phyloP scores from a whole-genome alignment of 2,888 invertebrate genomes.

The Geotrupes spiniger region DNA sequence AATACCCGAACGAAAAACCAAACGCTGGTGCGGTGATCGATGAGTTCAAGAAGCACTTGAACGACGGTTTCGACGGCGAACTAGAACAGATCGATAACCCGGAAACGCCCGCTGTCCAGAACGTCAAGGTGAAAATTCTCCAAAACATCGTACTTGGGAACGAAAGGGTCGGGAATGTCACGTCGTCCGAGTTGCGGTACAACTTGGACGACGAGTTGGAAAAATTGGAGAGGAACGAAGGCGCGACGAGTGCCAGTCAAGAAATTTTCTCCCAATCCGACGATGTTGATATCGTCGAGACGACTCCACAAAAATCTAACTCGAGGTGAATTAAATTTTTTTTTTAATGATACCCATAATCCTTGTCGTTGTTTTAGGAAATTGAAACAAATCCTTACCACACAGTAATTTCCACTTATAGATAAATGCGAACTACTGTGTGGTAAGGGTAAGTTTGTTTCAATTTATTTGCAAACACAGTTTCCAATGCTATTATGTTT shows the following conservation, averaged over 20 bases:
- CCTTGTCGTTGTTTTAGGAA: too few species aligned
- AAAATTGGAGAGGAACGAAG: constrained; percentile 10
- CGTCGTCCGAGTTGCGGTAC: constrained; percentile 6
- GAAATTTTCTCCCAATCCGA: constrained; percentile 30
- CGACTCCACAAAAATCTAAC: constrained; percentile 34
- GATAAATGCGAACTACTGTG: too few species aligned
- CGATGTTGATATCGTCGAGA: constrained; percentile 37
- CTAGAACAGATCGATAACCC: constrained; percentile 5
- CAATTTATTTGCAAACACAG: too few species aligned
- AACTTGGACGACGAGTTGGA: constrained; percentile 11
- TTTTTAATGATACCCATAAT: too few species aligned
- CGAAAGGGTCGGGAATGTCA: constrained; percentile 1
- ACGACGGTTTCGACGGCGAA: constrained; percentile 5
- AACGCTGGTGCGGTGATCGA: constrained; percentile 18
- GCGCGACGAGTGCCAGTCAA: constrained; percentile 15
- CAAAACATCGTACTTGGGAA: constrained; percentile 12
- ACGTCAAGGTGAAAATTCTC: constrained; percentile 10
- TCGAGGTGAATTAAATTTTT: too few species aligned
- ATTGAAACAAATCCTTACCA: too few species aligned
- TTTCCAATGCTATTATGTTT: too few species aligned
- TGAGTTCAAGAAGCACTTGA: constrained; percentile 16
- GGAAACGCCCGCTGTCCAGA: neutral
- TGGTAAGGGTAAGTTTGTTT: too few species aligned
- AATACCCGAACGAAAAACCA: too few species aligned
- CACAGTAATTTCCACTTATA: too few species aligned